A percentile compares a stretch with the other conserved stretches of the same genome.
Evolutionary conservation across 2,888 invertebrate genomes (phyloP).

Genomic region (Aphidoletes aphidimyza): DNA sequence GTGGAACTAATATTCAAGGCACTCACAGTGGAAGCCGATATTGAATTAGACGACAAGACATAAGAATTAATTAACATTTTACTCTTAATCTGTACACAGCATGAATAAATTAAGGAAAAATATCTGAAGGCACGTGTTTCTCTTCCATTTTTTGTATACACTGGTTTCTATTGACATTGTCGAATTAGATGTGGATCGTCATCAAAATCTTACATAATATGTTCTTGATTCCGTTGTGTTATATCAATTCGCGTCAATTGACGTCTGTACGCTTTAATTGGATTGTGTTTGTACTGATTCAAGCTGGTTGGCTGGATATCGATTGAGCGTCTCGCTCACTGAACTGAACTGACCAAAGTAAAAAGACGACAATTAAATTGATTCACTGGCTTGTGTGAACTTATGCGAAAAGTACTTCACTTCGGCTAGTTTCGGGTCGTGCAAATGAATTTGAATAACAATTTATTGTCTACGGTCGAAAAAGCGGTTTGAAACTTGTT

Average conservation of each 20-base stretch:
- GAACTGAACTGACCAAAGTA: neutral
- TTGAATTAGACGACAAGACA: conserved; percentile 55
- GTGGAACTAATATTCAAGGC: conserved; percentile 61
- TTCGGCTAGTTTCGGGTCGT: neutral
- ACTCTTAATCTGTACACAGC: neutral
- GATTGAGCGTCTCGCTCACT: neutral
- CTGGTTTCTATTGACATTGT: conserved; percentile 20
- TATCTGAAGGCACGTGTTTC: neutral
- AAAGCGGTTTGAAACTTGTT: conserved; percentile 28
- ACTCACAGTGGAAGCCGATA: conserved; percentile 61
- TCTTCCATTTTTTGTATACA: neutral
- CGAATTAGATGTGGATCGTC: too few species aligned
- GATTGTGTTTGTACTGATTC: neutral
- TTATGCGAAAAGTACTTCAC: neutral
- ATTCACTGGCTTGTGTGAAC: too few species aligned
- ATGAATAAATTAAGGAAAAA: neutral
- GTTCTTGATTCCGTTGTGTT: neutral
- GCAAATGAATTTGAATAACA: neutral
- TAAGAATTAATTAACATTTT: neutral
- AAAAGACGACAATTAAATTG: conserved; percentile 1
- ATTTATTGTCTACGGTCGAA: neutral
- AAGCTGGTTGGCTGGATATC: neutral
- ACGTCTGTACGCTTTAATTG: neutral
- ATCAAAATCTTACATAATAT: neutral
- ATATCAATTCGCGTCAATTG: neutral